These are phyloP conservation scores for Tinamus guttatus DNA, from an alignment of 2,113 vertebrate genomes.

Conservation along the genomic window DNA sequence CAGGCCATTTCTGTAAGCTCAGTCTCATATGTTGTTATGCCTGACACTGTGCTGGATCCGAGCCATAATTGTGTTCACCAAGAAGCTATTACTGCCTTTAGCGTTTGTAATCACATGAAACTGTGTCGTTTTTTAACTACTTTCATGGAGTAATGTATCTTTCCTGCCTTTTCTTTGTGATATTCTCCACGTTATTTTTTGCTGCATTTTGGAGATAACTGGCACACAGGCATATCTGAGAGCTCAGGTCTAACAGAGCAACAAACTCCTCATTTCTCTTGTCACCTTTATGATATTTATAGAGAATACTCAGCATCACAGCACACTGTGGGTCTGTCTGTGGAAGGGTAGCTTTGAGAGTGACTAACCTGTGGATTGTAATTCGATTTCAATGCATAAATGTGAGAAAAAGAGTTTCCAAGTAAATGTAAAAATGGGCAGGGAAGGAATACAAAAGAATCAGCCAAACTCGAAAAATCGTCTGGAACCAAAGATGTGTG, in stretches of 20 bases:
- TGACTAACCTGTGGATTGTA: background rate
- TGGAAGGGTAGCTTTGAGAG: background rate
- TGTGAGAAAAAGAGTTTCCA: background rate
- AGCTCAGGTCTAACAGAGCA: background rate
- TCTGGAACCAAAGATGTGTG: background rate
- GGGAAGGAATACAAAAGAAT: background rate
- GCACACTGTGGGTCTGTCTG: background rate
- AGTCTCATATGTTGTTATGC: background rate
- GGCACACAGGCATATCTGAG: background rate
- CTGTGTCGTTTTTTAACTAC: background rate
- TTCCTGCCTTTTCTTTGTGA: background rate
- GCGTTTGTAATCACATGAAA: background rate
- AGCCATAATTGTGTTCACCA: background rate
- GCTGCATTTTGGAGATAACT: background rate
- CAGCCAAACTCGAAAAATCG: background rate
- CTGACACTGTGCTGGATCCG: background rate
- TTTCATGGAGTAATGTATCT: background rate
- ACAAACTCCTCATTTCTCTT: background rate
- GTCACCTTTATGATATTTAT: background rate
- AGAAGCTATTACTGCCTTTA: background rate
- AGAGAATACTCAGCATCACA: background rate
- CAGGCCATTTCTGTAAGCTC: background rate
- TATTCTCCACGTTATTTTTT: background rate
- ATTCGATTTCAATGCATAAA: background rate
- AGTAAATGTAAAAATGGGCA: background rate